Percentiles rank a stretch among this genome's conserved stretches.
Conservation (phyloP, 64 coral and sea anemone species). For the Actinia tenebrosa region DNA sequence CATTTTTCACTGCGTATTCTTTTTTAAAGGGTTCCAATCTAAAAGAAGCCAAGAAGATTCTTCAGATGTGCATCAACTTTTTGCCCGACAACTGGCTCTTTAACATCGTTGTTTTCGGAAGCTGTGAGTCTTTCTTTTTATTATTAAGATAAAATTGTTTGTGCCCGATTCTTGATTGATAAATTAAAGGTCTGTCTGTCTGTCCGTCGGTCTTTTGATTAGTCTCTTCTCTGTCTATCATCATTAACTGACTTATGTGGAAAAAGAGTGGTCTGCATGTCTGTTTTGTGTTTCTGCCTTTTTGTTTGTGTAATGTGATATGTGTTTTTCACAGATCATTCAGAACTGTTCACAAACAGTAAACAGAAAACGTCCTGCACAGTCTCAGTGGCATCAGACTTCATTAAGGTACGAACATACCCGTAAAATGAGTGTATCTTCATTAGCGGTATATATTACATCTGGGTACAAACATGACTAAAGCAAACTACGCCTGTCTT, state of each 20-base stretch:
- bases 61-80: slow-evolving; percentile 62
- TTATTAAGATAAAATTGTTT: too few relatives aligned
- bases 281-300: neutral
- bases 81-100: slow-evolving; percentile 55
- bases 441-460: too few relatives aligned
- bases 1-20: neutral
- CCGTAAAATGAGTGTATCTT: neutral
- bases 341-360: slow-evolving; percentile 41
- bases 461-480: too few relatives aligned
- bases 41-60: slow-evolving; percentile 74
- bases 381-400: slow-evolving; percentile 21
- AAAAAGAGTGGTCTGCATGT: neutral
- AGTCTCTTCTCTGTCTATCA: neutral
- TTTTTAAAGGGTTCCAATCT: slow-evolving; percentile 18
- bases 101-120: slow-evolving; percentile 76
- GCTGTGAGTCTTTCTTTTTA: slow-evolving; percentile 45
- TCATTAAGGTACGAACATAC: slow-evolving; percentile 21
- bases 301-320: neutral
- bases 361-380: slow-evolving; percentile 10
- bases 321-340: neutral
- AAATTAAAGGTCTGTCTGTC: neutral
- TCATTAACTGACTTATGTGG: too few relatives aligned
- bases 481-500: too few relatives aligned
- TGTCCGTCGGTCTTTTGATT: neutral
- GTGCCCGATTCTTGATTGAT: too few relatives aligned